Evolutionary conservation across 2,113 vertebrate genomes (phyloP), one percentile per base, ranked within the genome.

Genomic region (Cephalopholis sonnerati): DNA sequence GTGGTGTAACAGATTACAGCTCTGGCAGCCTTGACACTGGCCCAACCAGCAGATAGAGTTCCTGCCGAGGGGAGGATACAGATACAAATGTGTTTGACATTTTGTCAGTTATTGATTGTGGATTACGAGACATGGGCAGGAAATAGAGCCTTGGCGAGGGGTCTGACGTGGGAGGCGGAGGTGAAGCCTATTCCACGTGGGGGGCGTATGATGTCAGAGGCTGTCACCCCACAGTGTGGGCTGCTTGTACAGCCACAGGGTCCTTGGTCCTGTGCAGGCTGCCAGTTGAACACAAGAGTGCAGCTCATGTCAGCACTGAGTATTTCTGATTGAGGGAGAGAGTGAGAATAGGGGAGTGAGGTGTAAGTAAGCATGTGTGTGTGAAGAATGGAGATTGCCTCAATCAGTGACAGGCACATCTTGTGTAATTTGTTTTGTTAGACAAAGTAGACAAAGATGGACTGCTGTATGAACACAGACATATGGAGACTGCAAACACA

Each of bases 41-140:
- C 65, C 75, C 66, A 66, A 67, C 59, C 48, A n/a, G 18, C 79
- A 58, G 79, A 83, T 63, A 36, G 61, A 74, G 75, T 78, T 87
- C 76, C 70, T 57, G 66, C 58, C 17, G 39, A 78, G 44, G 46
- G 39, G n/a, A 63, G 61, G 75, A 84, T 80, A 81, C 36, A 84
- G 75, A 88, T 77, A 87, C 79, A 82, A 87, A 84, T 82, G 72
- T 80, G 74, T 89, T 82, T 88, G 92, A 89, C 90, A 88, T 90
- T 89, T 91, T 83, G 87, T 74, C 81, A 79, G 74, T 48, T 86
- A 91, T 93, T 29, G 87, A 91, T 87, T 70, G 69, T 58, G 44
- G 80, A 88, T 73, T 66, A 59, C 6, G 20, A 81, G 58, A 53
- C 68, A 15, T 4, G 24, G 32, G 58, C 68, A 81, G 83, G 76